phyloP scores from a whole-genome alignment of 2,888 invertebrate species.

The Merodon equestris region DNA sequence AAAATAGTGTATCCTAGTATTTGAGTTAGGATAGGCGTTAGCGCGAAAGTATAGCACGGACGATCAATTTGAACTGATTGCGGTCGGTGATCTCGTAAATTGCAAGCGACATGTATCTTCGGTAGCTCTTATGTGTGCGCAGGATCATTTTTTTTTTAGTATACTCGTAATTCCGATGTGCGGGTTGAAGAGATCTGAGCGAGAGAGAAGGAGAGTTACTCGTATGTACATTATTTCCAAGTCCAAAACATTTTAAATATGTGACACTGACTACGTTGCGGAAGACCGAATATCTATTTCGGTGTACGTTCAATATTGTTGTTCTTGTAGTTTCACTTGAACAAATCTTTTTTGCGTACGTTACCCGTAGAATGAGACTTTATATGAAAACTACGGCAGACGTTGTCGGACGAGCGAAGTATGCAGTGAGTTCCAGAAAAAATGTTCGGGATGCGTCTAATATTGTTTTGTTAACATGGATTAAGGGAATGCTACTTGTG shows the following conservation, averaged over 20 bases:
- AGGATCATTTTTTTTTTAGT: constrained; percentile 51
- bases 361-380: constrained; percentile 10
- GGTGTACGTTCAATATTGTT: constrained; percentile 23
- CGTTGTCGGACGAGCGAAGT: constrained; percentile 11
- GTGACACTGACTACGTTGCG: constrained; percentile 42
- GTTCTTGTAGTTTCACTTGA: constrained; percentile 15
- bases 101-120: constrained; percentile 19
- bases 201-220: no score
- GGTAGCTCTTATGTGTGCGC: constrained; percentile 46
- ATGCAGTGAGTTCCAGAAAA: constrained; percentile 54
- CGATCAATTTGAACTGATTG: constrained; percentile 42
- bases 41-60: constrained; percentile 11
- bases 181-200: constrained; percentile 48
- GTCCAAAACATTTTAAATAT: constrained; percentile 41
- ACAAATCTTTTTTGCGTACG: constrained; percentile 47
- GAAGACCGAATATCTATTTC: constrained; percentile 51
- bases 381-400: constrained; percentile 11
- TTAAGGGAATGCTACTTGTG: constrained; percentile 26
- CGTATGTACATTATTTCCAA: constrained; percentile 34
- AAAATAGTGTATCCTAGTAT: neutral
- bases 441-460: constrained; percentile 47
- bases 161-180: constrained; percentile 49
- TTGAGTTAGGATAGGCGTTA: constrained; percentile 5
- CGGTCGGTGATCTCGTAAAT: constrained; percentile 27
- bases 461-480: constrained; percentile 29